Percentiles rank a stretch among this genome's conserved stretches.
Evolutionary conservation across 64 coral and sea anemone genomes (phyloP).

Genomic region (Acropora tenuis): DNA sequence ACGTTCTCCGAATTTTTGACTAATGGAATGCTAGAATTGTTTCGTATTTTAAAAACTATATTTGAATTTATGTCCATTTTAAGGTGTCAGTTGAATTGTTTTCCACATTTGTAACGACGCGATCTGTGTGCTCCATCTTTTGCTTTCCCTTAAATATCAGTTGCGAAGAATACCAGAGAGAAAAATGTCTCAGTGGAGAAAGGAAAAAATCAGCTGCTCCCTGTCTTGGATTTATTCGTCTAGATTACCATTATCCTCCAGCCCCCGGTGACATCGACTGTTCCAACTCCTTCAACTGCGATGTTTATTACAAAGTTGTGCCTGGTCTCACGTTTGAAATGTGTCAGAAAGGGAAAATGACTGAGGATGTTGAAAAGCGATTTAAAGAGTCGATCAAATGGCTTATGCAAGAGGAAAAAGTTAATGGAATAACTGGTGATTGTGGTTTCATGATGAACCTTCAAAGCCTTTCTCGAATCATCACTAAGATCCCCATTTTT

Average conservation of each 20-base stretch:
- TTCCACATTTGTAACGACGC: slow-evolving; percentile 1
- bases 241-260: slow-evolving; percentile 26
- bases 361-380: no score
- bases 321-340: slow-evolving; percentile 33
- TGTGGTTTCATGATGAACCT: no score
- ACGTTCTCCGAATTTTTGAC: no score
- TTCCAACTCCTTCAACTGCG: slow-evolving; percentile 1
- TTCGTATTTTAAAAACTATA: no score
- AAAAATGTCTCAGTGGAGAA: slow-evolving; percentile 8
- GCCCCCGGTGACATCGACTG: slow-evolving; percentile 16
- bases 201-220: not conserved
- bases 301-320: slow-evolving; percentile 32
- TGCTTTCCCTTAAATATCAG: slow-evolving; percentile 26
- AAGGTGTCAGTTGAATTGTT: not conserved
- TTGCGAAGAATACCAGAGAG: slow-evolving; percentile 15
- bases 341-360: not conserved
- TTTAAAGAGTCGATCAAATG: no score
- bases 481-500: no score
- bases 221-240: slow-evolving; percentile 15
- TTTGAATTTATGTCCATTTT: no score
- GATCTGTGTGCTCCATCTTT: slow-evolving; percentile 24
- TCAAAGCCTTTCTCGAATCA: no score
- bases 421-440: no score
- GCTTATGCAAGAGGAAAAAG: no score
- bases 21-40: no score